Conservation (phyloP, 2,797 vertebrate species). For the Australoheros facetus region DNA sequence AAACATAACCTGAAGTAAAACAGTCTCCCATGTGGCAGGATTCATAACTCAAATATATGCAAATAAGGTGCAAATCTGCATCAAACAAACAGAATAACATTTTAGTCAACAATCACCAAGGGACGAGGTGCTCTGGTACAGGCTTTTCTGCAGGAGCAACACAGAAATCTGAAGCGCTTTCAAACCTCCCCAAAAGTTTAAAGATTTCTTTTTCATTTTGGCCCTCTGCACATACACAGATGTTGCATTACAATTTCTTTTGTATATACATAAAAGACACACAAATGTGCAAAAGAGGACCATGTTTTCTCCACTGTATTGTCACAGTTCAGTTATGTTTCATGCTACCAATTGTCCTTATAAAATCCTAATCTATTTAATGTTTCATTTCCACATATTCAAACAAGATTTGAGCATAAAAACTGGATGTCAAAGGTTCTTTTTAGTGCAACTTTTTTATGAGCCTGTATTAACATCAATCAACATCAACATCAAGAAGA, state of each 20-base stretch:
- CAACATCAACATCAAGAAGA: not conserved
- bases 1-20: conserved; percentile 78
- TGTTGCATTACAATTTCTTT: not conserved
- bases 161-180: conserved; percentile 26
- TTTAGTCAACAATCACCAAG: conserved; percentile 68
- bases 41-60: conserved; percentile 71
- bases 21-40: conserved; percentile 49
- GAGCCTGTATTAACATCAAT: not conserved
- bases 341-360: not conserved
- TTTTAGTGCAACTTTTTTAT: not conserved
- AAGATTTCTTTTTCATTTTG: conserved; percentile 25
- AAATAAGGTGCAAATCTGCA: conserved; percentile 62
- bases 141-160: conserved; percentile 24
- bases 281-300: not conserved
- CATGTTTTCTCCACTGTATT: not conserved
- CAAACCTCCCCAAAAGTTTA: conserved; percentile 24
- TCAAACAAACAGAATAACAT: conserved; percentile 64
- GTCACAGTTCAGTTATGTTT: conserved; percentile 1
- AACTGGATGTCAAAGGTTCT: not conserved
- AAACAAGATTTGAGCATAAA: not conserved
- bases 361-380: not conserved
- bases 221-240: not conserved
- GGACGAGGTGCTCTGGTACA: conserved; percentile 47
- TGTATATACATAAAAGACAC: not conserved
- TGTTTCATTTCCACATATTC: not conserved